Evolutionary conservation across 1,140 invertebrate genomes (phyloP).

Genomic region (Phymastichus coffea): DNA sequence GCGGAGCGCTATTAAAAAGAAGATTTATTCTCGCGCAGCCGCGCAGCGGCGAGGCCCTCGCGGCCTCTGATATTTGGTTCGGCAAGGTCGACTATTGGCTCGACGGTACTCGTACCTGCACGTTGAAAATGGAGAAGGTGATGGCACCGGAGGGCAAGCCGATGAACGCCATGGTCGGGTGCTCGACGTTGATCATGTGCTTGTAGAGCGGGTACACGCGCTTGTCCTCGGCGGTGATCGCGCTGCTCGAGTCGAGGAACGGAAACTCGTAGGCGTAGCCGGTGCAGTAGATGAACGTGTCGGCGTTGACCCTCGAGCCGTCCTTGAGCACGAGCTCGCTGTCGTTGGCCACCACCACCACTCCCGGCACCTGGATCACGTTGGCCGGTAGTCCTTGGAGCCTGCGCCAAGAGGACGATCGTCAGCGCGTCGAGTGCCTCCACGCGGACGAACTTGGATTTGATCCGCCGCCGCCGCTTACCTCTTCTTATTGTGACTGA

Average conservation of each 20-base stretch:
- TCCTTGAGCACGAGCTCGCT: not conserved
- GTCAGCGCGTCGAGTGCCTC: too few species aligned
- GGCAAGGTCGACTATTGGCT: too few species aligned
- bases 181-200: constrained; percentile 69
- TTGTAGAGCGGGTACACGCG: constrained; percentile 70
- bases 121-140: constrained; percentile 66
- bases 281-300: not conserved
- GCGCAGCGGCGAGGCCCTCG: too few species aligned
- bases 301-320: not conserved
- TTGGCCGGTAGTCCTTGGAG: not conserved
- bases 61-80: too few species aligned
- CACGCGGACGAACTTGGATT: too few species aligned
- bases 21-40: too few species aligned
- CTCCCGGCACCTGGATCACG: not conserved
- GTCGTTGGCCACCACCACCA: not conserved
- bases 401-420: too few species aligned
- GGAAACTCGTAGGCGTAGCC: constrained; percentile 66
- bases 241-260: constrained; percentile 63
- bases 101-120: too few species aligned
- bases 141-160: constrained; percentile 63
- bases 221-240: constrained; percentile 60
- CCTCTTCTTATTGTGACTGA: not conserved
- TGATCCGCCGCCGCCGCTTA: too few species aligned
- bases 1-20: too few species aligned
- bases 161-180: constrained; percentile 70